Percentiles rank a stretch among this genome's conserved stretches.
Evolutionary conservation across 2,888 invertebrate species (phyloP).

Genomic region (Trachelus iudaicus): DNA sequence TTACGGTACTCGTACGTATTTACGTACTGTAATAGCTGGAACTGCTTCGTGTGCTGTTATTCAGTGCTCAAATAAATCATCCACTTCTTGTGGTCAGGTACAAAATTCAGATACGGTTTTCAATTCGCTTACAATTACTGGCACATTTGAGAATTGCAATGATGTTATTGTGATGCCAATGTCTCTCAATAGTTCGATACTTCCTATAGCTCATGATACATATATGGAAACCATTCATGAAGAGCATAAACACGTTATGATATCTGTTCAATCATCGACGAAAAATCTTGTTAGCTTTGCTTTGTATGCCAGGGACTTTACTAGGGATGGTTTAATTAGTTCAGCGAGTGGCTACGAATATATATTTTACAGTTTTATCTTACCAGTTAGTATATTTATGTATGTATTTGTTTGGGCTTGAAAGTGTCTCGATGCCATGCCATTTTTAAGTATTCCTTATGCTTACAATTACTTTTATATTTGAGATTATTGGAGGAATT

Average conservation of each 20-base stretch:
- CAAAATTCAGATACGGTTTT: slow-evolving; percentile 32
- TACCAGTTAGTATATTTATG: background rate
- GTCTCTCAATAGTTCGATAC: slow-evolving; percentile 30
- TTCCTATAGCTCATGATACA: slow-evolving; percentile 35
- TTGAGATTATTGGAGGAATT: background rate
- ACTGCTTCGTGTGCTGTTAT: slow-evolving; percentile 56
- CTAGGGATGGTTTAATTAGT: slow-evolving; percentile 34
- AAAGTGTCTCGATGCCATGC: background rate
- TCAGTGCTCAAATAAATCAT: slow-evolving; percentile 47
- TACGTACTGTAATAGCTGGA: slow-evolving; percentile 25
- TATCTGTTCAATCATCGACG: slow-evolving; percentile 26
- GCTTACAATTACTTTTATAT: background rate
- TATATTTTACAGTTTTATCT: background rate
- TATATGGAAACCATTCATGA: slow-evolving; percentile 3
- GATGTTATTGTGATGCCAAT: slow-evolving; percentile 35
- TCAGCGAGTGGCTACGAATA: background rate
- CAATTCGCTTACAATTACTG: slow-evolving; percentile 31
- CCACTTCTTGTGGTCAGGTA: slow-evolving; percentile 44
- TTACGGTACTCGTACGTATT: slow-evolving; percentile 45
- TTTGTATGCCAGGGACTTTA: slow-evolving; percentile 40
- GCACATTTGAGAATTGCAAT: slow-evolving; percentile 33
- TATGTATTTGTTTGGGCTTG: background rate
- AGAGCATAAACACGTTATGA: slow-evolving; percentile 24
- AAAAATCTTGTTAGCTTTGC: slow-evolving; percentile 46
- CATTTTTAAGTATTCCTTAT: background rate